phyloP scores from a whole-genome alignment of 1,140 invertebrate genomes.

The Drosophila arizonae region DNA sequence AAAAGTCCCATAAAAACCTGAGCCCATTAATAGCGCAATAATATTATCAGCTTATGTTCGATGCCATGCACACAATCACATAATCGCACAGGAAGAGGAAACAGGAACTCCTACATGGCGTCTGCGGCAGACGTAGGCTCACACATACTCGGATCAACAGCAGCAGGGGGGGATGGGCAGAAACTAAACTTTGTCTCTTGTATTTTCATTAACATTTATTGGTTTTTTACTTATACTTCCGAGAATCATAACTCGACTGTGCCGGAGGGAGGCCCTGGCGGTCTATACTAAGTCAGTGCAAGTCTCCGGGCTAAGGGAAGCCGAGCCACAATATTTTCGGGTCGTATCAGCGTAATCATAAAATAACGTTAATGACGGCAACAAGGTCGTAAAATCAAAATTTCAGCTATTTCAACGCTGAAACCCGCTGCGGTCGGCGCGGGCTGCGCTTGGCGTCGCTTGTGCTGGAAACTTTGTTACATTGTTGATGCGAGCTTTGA shows the following conservation, averaged over 20 bases:
- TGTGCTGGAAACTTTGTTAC: conserved; percentile 32
- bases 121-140: conserved; percentile 11
- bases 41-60: conserved; percentile 81
- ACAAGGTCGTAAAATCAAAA: conserved; percentile 82
- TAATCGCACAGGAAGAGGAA: conserved; percentile 11
- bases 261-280: background rate
- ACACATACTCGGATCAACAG: conserved; percentile 1
- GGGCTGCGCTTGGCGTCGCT: conserved; percentile 19
- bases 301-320: conserved; percentile 40
- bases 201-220: conserved; percentile 82
- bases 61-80: conserved; percentile 57
- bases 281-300: conserved; percentile 45
- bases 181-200: conserved; percentile 78
- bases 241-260: conserved; percentile 62
- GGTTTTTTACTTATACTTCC: conserved; percentile 77
- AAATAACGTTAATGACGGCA: conserved; percentile 81
- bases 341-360: conserved; percentile 81
- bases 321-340: conserved; percentile 69
- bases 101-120: conserved; percentile 9
- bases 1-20: conserved; percentile 80
- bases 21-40: conserved; percentile 80
- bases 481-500: conserved; percentile 24
- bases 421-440: conserved; percentile 60
- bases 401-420: conserved; percentile 74
- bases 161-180: conserved; percentile 13